Base-by-base conservation (phyloP, 2,888 invertebrate species). In the Drosophila macrothrix region DNA sequence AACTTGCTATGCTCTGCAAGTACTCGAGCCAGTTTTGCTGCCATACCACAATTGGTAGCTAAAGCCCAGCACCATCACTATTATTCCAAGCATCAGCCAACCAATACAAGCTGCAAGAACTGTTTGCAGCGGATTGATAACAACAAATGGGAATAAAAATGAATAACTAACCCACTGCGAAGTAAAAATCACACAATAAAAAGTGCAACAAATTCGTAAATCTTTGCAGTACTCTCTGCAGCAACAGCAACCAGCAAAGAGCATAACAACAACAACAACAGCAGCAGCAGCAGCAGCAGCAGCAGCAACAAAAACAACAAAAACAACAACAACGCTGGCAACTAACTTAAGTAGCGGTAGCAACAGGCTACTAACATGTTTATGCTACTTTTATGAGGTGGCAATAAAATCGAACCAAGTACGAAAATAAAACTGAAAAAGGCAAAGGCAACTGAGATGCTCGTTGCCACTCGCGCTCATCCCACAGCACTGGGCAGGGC, bases 321-420 rank as follows among this genome's bases (percentile, higher is more conserved):
- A 22, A 67, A 55, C 54, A 66, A 67, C 46, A 55, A 22, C 66
- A 50, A 35, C 65, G 59, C 25, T 53, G 71, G 66, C 56, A 84
- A 84, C 82, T 85, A 87, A 87, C 89, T 87, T 87, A 87, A 87
- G 88, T 85, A 87, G 87, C 87, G 80, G 87, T 87, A 89, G 89
- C 87, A 87, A 85, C 84, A 83, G 87, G 88, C 88, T 89, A 88
- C 89, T 87, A 87, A 89, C 87, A 89, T 87, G 82, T 87, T 87
- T 89, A 87, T 87, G 89, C 87, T 85, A 87, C 89, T 87, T 87
- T 87, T 87, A 87, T 87, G 87, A 85, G 89, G 68, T 62, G 85
- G 85, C 85, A 85, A 87, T 87, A 87, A 87, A 87, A 89, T 88
- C 82, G 83, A 89, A 87, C 85, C 75, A 78, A 82, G 76, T 84